Conservation (phyloP, 2,888 invertebrate genomes). For the Athripsodes cinereus region DNA sequence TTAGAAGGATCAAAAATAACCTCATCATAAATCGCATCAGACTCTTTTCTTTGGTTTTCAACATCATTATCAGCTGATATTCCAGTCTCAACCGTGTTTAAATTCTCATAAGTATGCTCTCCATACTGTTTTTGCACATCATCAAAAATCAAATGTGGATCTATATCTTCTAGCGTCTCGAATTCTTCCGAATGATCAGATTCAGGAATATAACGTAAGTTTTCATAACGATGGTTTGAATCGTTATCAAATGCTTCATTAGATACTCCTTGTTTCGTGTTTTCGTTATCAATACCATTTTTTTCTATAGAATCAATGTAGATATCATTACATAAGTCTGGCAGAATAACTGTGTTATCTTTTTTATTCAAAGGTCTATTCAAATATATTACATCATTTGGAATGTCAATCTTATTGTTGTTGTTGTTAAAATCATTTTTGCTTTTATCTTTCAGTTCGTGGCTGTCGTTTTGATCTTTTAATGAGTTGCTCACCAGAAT, state of each 20-base stretch:
- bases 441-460: not conserved
- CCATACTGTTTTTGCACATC: constrained; percentile 31
- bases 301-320: not conserved
- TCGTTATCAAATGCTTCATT: not conserved
- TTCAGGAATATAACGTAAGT: too few relatives aligned
- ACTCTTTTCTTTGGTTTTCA: constrained; percentile 27
- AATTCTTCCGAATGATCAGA: not conserved
- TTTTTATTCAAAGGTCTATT: not conserved
- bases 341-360: not conserved
- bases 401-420: not conserved
- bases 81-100: too few relatives aligned
- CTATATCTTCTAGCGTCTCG: constrained; percentile 5
- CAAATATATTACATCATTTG: not conserved
- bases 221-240: not conserved
- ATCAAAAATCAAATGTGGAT: constrained; percentile 35
- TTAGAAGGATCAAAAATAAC: constrained; percentile 34
- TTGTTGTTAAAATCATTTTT: not conserved
- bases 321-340: not conserved
- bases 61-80: not conserved
- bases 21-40: constrained; percentile 9
- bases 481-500: not conserved
- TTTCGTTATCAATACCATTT: not conserved
- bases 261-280: not conserved
- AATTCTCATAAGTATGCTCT: not conserved
- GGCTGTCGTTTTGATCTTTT: not conserved